These are phyloP conservation scores for Stramonita haemastoma DNA, from an alignment of 2,888 invertebrate genomes.

Conservation along the genomic window DNA sequence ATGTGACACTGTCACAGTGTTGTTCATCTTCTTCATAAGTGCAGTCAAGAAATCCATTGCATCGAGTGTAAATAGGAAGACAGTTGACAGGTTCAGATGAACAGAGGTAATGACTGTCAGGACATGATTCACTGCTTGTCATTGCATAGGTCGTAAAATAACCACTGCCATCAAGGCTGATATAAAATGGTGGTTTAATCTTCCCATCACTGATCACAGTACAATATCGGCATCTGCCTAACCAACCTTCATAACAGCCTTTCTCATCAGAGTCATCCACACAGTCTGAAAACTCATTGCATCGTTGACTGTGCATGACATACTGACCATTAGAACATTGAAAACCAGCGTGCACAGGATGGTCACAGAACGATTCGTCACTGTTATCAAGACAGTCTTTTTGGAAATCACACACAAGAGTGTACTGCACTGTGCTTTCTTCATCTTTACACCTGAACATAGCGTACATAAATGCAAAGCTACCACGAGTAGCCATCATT, in stretches of 20 bases:
- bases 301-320: not conserved
- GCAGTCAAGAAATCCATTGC: slow-evolving; percentile 2
- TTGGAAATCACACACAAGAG: slow-evolving; percentile 11
- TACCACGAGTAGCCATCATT: not conserved
- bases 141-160: not conserved
- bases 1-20: not conserved
- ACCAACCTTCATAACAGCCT: not conserved
- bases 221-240: not conserved
- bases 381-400: slow-evolving; percentile 9
- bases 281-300: not conserved
- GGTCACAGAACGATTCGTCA: not conserved
- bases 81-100: not conserved
- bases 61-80: slow-evolving; percentile 20
- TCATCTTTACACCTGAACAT: slow-evolving; percentile 11
- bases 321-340: not conserved
- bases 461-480: no score
- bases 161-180: not conserved
- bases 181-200: not conserved
- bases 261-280: slow-evolving; percentile 4
- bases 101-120: slow-evolving; percentile 4
- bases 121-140: not conserved
- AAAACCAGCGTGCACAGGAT: not conserved
- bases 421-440: not conserved
- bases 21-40: not conserved
- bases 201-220: no score